Percentiles rank a stretch among this genome's conserved stretches.
Evolutionary conservation across 2,888 invertebrate species (phyloP).

Genomic region (Clunio marinus): DNA sequence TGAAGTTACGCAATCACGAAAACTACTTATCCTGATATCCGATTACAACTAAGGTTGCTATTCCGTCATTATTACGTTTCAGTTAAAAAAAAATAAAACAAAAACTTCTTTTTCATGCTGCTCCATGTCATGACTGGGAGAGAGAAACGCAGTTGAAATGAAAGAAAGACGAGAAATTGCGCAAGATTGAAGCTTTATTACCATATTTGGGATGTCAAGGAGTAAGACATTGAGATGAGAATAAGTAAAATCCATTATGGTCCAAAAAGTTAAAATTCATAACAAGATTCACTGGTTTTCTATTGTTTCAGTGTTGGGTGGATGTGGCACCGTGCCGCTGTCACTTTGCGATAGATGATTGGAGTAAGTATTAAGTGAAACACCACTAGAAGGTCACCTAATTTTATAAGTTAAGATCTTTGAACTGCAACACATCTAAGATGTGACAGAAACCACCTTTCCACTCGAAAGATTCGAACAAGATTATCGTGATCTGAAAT

Average conservation of each 20-base stretch:
- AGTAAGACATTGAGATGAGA: neutral
- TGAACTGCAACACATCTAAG: too few relatives aligned
- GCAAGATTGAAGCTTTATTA: neutral
- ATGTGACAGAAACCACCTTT: slow-evolving; percentile 7
- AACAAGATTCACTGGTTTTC: slow-evolving; percentile 33
- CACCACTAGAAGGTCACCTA: slow-evolving; percentile 25
- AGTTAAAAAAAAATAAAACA: too few relatives aligned
- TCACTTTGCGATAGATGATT: neutral
- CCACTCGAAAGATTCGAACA: neutral
- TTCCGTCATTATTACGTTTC: too few relatives aligned
- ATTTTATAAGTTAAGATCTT: slow-evolving; percentile 1
- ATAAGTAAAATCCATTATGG: neutral
- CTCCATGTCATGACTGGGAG: neutral
- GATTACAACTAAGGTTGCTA: neutral
- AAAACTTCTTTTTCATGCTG: neutral
- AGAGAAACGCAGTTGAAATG: neutral
- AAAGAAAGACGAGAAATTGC: neutral
- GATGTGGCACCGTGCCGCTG: too few relatives aligned
- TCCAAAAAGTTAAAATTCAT: neutral
- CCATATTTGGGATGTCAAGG: neutral
- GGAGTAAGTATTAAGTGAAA: neutral
- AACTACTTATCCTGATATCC: neutral
- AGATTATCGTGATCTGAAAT: slow-evolving; percentile 12
- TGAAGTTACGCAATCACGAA: slow-evolving; percentile 4
- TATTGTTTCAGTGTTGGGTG: slow-evolving; percentile 3